These are phyloP conservation scores for Pachliopta kotzebuea DNA, from an alignment of 2,888 invertebrate genomes.

Conservation along the genomic window DNA sequence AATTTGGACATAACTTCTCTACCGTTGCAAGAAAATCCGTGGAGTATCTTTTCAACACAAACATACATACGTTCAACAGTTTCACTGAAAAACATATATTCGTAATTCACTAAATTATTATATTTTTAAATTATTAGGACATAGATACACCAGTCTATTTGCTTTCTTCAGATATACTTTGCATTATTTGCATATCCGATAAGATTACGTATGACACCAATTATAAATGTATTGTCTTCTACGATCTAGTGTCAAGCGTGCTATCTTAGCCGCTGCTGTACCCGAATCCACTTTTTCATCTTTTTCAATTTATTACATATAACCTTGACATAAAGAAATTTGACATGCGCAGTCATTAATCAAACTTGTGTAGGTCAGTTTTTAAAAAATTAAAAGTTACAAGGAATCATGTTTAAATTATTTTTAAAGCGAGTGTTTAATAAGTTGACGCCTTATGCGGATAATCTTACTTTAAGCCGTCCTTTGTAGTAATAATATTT, in stretches of 20 bases:
- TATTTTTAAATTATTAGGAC: slow-evolving; percentile 20
- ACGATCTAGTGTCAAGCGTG: slow-evolving; percentile 34
- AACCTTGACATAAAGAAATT: slow-evolving; percentile 7
- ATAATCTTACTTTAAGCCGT: background rate
- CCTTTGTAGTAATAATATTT: background rate
- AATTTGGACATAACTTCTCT: no score
- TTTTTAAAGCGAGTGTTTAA: slow-evolving; percentile 8
- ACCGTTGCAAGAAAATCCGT: no score
- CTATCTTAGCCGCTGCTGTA: slow-evolving; percentile 29
- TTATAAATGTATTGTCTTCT: slow-evolving; percentile 34
- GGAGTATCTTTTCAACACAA: background rate
- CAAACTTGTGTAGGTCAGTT: slow-evolving; percentile 14
- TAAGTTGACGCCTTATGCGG: slow-evolving; percentile 3
- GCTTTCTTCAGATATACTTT: slow-evolving; percentile 34
- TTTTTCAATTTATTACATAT: slow-evolving; percentile 19
- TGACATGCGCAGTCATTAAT: slow-evolving; percentile 20
- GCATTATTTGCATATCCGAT: slow-evolving; percentile 32
- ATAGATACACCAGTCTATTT: slow-evolving; percentile 31
- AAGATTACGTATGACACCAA: slow-evolving; percentile 37
- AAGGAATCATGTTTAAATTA: slow-evolving; percentile 9
- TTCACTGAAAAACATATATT: background rate
- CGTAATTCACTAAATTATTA: background rate
- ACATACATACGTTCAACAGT: background rate
- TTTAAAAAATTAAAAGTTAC: slow-evolving; percentile 12
- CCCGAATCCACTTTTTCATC: slow-evolving; percentile 10